Percentiles rank a stretch among this genome's conserved stretches.
Conservation (phyloP, 2,797 vertebrate genomes). For the Platyrinchus mystaceus region DNA sequence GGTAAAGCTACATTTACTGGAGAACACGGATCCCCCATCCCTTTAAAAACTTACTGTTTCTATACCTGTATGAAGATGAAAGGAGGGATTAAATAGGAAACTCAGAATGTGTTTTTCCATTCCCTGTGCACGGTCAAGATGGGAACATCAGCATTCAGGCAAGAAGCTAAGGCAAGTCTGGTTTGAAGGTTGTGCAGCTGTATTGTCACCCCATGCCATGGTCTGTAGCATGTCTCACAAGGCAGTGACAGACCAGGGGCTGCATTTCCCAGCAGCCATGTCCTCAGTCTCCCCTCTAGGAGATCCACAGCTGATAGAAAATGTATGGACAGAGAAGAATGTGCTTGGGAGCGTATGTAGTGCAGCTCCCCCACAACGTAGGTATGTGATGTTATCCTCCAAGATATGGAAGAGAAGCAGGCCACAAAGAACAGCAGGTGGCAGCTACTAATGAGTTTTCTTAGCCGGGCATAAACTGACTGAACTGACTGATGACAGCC, state of each 20-base stretch:
- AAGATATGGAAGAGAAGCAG: neutral
- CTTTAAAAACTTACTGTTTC: neutral
- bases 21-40: neutral
- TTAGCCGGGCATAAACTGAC: neutral
- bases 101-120: neutral
- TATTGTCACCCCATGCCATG: neutral
- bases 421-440: neutral
- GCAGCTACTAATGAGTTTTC: neutral
- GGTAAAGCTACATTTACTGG: neutral
- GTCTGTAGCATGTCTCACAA: neutral
- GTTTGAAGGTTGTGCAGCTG: neutral
- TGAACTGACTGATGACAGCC: neutral
- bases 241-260: accelerated
- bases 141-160: neutral
- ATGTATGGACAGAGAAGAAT: neutral
- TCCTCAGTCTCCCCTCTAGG: neutral
- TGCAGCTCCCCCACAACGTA: neutral
- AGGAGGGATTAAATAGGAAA: constrained; percentile 28
- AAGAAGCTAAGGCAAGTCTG: neutral
- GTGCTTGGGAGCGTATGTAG: neutral
- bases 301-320: neutral
- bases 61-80: neutral
- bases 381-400: neutral
- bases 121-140: neutral
- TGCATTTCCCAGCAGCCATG: neutral